Evolutionary conservation across 2,113 vertebrate species (phyloP).

Genomic region (Poecilia latipinna): DNA sequence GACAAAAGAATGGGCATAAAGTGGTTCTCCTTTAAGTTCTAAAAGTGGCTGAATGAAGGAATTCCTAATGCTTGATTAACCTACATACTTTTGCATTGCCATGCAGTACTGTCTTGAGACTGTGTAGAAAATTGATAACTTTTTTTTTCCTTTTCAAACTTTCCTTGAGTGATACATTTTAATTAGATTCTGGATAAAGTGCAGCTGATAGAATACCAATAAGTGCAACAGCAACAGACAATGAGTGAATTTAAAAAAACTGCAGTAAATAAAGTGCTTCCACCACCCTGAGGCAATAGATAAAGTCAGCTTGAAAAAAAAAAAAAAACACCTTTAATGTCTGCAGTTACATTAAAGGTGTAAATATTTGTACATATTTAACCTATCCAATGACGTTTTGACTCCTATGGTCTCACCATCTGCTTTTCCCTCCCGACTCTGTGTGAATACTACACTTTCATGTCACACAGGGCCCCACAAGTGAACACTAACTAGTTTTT

Average conservation of each 20-base stretch:
- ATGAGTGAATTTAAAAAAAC: background rate
- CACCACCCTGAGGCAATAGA: background rate
- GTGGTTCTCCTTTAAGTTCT: slow-evolving; percentile 35
- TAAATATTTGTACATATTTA: slow-evolving; percentile 30
- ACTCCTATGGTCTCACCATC: slow-evolving; percentile 22
- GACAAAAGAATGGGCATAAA: slow-evolving; percentile 28
- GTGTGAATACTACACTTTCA: slow-evolving; percentile 22
- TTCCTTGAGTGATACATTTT: slow-evolving; percentile 26
- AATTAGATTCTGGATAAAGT: slow-evolving; percentile 37
- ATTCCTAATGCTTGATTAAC: slow-evolving; percentile 61
- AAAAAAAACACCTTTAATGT: slow-evolving; percentile 7
- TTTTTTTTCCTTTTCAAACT: slow-evolving; percentile 1
- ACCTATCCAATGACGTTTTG: slow-evolving; percentile 9
- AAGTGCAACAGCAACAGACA: slow-evolving; percentile 19
- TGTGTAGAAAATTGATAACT: slow-evolving; percentile 35
- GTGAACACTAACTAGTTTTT: slow-evolving; percentile 20
- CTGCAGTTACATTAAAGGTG: slow-evolving; percentile 31
- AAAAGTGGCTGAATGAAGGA: slow-evolving; percentile 24
- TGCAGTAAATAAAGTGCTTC: background rate
- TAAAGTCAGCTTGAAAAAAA: slow-evolving; percentile 16
- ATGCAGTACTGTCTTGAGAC: slow-evolving; percentile 26
- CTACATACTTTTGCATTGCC: slow-evolving; percentile 43
- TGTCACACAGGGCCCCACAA: slow-evolving; percentile 11
- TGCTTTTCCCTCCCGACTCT: slow-evolving; percentile 1
- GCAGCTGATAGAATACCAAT: slow-evolving; percentile 17